Percentiles rank a stretch among this genome's conserved stretches.
These are phyloP conservation scores for Falco peregrinus DNA, from an alignment of 2,797 vertebrate genomes.

Conservation along the genomic window DNA sequence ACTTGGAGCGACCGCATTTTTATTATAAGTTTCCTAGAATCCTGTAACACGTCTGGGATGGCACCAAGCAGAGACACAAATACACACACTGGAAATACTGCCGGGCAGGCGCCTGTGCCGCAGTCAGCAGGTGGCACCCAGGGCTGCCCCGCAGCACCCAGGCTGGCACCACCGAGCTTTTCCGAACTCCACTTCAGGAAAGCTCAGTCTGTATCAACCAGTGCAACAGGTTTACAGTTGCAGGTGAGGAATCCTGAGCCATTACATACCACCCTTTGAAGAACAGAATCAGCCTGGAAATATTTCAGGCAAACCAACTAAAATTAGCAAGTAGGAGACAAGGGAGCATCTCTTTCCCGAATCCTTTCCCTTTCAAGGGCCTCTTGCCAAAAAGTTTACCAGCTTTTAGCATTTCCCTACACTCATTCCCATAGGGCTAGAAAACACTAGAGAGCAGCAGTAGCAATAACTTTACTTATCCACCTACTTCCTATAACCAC, in stretches of 20 bases:
- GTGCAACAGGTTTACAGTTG: background rate
- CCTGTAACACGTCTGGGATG: background rate
- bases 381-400: background rate
- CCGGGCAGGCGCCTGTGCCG: background rate
- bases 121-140: conserved; percentile 51
- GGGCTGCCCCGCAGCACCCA: background rate
- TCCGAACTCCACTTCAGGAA: background rate
- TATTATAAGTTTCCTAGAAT: rapidly evolving
- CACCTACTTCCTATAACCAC: background rate
- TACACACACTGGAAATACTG: rapidly evolving
- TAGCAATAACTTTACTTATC: background rate
- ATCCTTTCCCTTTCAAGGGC: background rate
- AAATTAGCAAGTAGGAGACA: background rate
- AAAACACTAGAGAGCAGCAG: background rate
- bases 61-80: background rate
- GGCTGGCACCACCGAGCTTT: background rate
- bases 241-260: background rate
- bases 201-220: background rate
- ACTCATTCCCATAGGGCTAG: background rate
- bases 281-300: background rate
- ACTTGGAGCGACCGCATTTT: background rate
- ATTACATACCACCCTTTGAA: background rate
- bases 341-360: background rate
- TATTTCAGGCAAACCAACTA: background rate
- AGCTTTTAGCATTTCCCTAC: background rate